Evolutionary conservation across 2,888 invertebrate species (phyloP), one percentile per base, ranked within the genome.

Genomic region (Stenodema calcarata): DNA sequence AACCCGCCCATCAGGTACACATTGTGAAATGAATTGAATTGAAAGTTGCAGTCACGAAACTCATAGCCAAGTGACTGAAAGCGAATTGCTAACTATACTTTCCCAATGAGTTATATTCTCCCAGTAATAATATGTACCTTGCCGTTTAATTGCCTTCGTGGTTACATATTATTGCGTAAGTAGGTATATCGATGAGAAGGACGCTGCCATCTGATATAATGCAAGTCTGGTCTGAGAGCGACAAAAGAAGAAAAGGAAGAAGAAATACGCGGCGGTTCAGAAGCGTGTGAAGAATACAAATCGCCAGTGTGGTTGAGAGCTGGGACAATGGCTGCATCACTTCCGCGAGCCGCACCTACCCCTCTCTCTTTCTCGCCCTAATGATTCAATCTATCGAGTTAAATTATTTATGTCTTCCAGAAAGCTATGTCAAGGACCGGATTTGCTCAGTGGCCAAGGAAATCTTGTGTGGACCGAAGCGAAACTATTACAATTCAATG

Each of bases 391-490:
- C 42, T 35, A 14, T 16, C 18, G 42, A 23, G 14, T 78, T 78
- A 78, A 44, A 78, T 78, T 78, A 78, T 78, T 78, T 78, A 78
- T 44, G 41, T 16, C 42, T 78, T 42, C 41, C 78, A 78, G 42
- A 73, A 62, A 78, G 78, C 44, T 78, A 78, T 78, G 78, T 78
- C 78, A 78, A 78, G 78, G 78, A 78, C 47, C 73, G 41, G 35
- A 78, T 27, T 73, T 30, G 73, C 73, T 78, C 47, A 12, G 42
- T 78, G 78, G 78, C 78, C 78, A 78, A 78, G 78, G 78, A 78
- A 78, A 78, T 78, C 78, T 44, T 78, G 42, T 78, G 44, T 23
- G 27, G 30, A 18, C 27, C 42, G 44, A 41, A 41, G 44, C 42
- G 44, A 41, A 78, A 44, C 78, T 78, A 78, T 44, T 78, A 35